Evolutionary conservation across 2,888 invertebrate genomes (phyloP).

Genomic region (Diaperis boleti): DNA sequence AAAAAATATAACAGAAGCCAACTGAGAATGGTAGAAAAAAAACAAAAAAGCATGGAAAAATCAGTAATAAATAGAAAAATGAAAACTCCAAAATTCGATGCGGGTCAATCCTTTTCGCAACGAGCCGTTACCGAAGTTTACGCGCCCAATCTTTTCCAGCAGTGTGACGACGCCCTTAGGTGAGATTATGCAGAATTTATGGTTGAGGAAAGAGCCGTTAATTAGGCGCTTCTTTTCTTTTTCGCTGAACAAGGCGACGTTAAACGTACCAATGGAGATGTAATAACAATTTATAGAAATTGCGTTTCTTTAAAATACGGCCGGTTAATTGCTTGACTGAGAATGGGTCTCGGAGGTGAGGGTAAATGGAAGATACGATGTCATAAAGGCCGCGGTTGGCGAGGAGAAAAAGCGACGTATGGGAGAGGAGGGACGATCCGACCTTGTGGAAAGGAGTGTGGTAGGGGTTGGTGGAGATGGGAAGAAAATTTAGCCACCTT

Average conservation of each 20-base stretch:
- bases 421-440: background rate
- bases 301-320: slow-evolving; percentile 63
- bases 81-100: too few species aligned
- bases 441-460: too few species aligned
- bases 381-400: slow-evolving; percentile 60
- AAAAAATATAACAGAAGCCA: too few species aligned
- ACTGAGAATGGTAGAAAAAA: too few species aligned
- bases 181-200: slow-evolving; percentile 54
- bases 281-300: slow-evolving; percentile 64
- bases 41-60: too few species aligned
- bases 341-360: slow-evolving; percentile 63
- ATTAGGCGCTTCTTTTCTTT: slow-evolving; percentile 51
- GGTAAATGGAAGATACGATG: slow-evolving; percentile 59
- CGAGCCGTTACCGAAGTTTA: slow-evolving; percentile 33
- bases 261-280: slow-evolving; percentile 50
- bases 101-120: too few species aligned
- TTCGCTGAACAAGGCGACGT: slow-evolving; percentile 54
- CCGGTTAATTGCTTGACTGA: slow-evolving; percentile 64
- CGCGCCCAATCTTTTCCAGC: slow-evolving; percentile 47
- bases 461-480: background rate
- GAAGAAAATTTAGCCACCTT: background rate
- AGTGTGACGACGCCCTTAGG: slow-evolving; percentile 52
- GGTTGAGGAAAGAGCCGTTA: slow-evolving; percentile 50
- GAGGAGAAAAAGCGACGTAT: slow-evolving; percentile 46
- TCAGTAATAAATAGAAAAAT: too few species aligned